Percentiles rank a stretch among this genome's conserved stretches.
Conservation (phyloP, 2,888 invertebrate species). For the Craniophora ligustri region DNA sequence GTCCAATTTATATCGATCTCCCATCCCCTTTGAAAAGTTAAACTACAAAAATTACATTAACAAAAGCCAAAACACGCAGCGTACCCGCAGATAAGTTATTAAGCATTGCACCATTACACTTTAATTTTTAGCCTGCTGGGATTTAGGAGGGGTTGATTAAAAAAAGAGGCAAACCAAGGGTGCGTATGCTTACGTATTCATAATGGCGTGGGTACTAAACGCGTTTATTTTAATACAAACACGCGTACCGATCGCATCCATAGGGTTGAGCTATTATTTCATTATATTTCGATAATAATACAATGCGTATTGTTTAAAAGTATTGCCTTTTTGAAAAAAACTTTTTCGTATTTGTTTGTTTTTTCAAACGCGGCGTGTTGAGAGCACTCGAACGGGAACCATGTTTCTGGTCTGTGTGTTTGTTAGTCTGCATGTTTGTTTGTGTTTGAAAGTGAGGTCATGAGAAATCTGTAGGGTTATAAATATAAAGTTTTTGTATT, state of each 20-base stretch:
- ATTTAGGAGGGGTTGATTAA: slow-evolving; percentile 78
- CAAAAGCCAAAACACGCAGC: slow-evolving; percentile 79
- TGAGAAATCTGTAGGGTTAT: slow-evolving; percentile 71
- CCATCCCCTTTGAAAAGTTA: slow-evolving; percentile 60
- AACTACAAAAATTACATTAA: slow-evolving; percentile 84
- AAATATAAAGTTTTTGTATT: slow-evolving; percentile 58
- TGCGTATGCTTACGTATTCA: slow-evolving; percentile 82
- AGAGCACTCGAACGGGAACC: slow-evolving; percentile 76
- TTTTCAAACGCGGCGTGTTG: slow-evolving; percentile 75
- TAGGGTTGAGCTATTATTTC: slow-evolving; percentile 61
- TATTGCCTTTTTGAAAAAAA: slow-evolving; percentile 67
- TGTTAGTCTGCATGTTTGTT: slow-evolving; percentile 73
- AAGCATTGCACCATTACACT: slow-evolving; percentile 87
- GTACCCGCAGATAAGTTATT: slow-evolving; percentile 86
- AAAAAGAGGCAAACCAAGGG: slow-evolving; percentile 76
- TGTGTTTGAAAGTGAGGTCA: slow-evolving; percentile 56
- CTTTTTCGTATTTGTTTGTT: slow-evolving; percentile 81
- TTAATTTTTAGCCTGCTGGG: slow-evolving; percentile 85
- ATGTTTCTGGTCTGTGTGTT: slow-evolving; percentile 67
- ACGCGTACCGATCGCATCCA: slow-evolving; percentile 33
- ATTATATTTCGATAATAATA: slow-evolving; percentile 30
- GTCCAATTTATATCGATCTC: slow-evolving; percentile 30
- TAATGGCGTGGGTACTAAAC: slow-evolving; percentile 65
- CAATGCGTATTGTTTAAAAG: slow-evolving; percentile 59
- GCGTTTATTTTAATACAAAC: slow-evolving; percentile 70